Evolutionary conservation across 1,140 invertebrate species (phyloP).

Genomic region (Anoplophora glabripennis): DNA sequence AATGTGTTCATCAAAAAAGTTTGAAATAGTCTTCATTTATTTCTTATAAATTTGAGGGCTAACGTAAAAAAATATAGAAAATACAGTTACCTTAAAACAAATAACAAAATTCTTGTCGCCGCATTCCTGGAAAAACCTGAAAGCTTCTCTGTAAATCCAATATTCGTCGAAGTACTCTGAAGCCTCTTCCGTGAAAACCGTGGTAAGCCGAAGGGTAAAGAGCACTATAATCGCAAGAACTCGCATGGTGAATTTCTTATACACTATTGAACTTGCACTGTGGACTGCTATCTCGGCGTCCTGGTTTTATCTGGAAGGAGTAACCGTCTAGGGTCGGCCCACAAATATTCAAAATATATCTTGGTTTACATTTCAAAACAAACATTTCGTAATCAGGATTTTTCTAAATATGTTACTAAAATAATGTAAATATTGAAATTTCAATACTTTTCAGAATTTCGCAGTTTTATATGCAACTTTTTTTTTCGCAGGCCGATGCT

Average conservation of each 20-base stretch:
- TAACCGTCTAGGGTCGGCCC: slow-evolving; percentile 2
- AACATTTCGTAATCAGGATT: too few species aligned
- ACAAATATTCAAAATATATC: too few species aligned
- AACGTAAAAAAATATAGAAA: not conserved
- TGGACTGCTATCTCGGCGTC: slow-evolving; percentile 17
- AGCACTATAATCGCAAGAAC: slow-evolving; percentile 28
- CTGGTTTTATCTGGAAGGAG: slow-evolving; percentile 37
- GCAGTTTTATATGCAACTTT: too few species aligned
- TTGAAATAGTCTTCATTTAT: too few species aligned
- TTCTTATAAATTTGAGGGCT: not conserved
- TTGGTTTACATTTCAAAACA: too few species aligned
- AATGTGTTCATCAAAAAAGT: too few species aligned
- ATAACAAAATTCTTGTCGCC: slow-evolving; percentile 66
- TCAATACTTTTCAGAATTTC: too few species aligned
- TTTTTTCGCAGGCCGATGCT: too few species aligned
- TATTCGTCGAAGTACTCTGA: slow-evolving; percentile 44
- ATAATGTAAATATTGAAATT: too few species aligned
- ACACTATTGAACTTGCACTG: slow-evolving; percentile 22
- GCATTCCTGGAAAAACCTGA: slow-evolving; percentile 66
- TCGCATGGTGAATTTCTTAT: slow-evolving; percentile 9
- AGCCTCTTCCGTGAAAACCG: slow-evolving; percentile 15
- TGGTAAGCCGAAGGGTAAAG: slow-evolving; percentile 15
- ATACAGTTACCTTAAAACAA: slow-evolving; percentile 64
- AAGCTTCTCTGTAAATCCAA: slow-evolving; percentile 53
- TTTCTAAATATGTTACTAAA: too few species aligned